A percentile compares a stretch with the other conserved stretches of the same genome.
Evolutionary conservation across 2,888 invertebrate species (phyloP).

Genomic region (Callyntrura sp.): DNA sequence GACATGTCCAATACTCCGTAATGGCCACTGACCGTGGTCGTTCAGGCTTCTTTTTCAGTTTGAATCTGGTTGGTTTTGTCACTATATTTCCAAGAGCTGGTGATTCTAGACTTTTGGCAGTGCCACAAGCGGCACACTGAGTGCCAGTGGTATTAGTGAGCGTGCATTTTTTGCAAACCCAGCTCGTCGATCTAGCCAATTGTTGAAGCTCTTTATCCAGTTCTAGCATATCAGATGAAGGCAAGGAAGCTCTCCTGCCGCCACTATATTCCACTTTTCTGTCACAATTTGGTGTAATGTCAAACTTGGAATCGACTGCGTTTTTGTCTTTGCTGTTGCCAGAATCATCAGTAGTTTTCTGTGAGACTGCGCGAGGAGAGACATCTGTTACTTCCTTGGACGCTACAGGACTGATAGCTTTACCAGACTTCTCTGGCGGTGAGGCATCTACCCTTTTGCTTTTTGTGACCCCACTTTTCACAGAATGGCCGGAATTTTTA

Average conservation of each 20-base stretch:
- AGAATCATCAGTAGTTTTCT: not conserved
- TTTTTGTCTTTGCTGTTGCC: not conserved
- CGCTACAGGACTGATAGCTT: not conserved
- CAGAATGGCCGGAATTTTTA: constrained; percentile 31
- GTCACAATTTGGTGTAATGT: not conserved
- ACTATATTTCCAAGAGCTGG: constrained; percentile 28
- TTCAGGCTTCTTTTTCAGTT: constrained; percentile 79
- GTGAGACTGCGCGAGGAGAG: not conserved
- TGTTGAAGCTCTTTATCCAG: constrained; percentile 80
- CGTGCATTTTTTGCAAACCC: constrained; percentile 96
- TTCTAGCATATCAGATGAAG: constrained; percentile 77
- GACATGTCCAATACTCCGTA: constrained; percentile 83
- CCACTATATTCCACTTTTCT: constrained; percentile 48
- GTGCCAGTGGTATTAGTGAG: constrained; percentile 91
- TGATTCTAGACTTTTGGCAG: constrained; percentile 86
- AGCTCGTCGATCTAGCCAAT: constrained; percentile 85
- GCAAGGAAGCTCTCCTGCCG: constrained; percentile 82
- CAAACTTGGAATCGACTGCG: not conserved
- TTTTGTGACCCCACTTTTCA: not conserved
- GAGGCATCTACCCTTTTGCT: not conserved
- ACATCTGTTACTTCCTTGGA: not conserved
- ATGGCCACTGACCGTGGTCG: constrained; percentile 82
- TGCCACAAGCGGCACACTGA: constrained; percentile 95
- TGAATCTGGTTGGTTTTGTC: constrained; percentile 51
- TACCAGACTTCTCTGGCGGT: not conserved